Percentiles rank a stretch among this genome's conserved stretches.
These are phyloP conservation scores for Porites evermanni DNA, from an alignment of 92 coral and sea anemone species.

Conservation along the genomic window DNA sequence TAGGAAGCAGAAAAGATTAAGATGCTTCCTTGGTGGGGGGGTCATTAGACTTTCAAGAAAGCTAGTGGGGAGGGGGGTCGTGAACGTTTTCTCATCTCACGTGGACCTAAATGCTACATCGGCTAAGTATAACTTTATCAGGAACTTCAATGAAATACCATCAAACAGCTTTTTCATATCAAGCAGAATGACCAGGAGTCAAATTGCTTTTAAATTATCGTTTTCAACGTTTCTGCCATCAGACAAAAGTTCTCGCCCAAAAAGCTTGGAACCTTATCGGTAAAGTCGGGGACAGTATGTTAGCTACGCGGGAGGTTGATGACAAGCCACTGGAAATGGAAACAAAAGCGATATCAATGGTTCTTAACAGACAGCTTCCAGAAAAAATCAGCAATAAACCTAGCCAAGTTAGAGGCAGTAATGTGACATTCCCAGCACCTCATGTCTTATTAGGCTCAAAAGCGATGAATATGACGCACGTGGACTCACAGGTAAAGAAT, in stretches of 20 bases:
- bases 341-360: constrained; percentile 74
- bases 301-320: constrained; percentile 54
- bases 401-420: constrained; percentile 48
- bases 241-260: constrained; percentile 67
- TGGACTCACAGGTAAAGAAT: constrained; percentile 75
- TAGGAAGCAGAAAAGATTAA: no score
- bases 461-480: constrained; percentile 36
- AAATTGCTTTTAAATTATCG: not conserved
- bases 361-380: constrained; percentile 58
- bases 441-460: constrained; percentile 36
- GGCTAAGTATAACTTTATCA: not conserved
- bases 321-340: constrained; percentile 60
- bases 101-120: no score
- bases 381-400: constrained; percentile 58
- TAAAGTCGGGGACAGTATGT: constrained; percentile 72
- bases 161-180: not conserved
- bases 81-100: no score
- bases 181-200: not conserved
- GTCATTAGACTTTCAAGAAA: no score
- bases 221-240: not conserved
- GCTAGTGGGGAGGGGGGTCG: no score
- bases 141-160: not conserved
- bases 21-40: no score
- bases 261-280: constrained; percentile 69
- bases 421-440: constrained; percentile 65